Evolutionary conservation across 2,113 vertebrate species (phyloP), one percentile per base, ranked within the genome.

Genomic region (Pelvicachromis taeniatus): DNA sequence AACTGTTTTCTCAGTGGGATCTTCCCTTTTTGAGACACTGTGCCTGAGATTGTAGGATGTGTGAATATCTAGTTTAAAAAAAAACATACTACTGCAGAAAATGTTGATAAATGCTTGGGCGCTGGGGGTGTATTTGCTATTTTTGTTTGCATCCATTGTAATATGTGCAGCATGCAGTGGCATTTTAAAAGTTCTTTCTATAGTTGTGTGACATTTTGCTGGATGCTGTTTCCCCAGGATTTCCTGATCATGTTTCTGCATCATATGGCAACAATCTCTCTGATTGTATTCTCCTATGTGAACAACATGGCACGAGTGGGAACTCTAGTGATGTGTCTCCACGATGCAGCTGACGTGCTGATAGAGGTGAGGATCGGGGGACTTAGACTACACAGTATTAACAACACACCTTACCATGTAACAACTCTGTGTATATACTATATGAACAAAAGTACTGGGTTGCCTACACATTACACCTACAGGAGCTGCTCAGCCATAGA

Each of bases 291-390:
- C 94, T 99, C 99, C 40, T 99, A 99, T 8, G 95, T 99, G 89
- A 98, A 97, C 95, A 99, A 99, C 94, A 97, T 99, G 98, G 96
- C 95, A 68, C 97, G 98, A 86, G 97, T 97, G 81, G 99, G 98
- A 88, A 97, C 97, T 53, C 95, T 99, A 93, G 96, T 97, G 90
- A 95, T 99, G 81, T 98, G 98, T 92, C 97, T 99, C 89, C 98
- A 99, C 2, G 99, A 99, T 38, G 95, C 91, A 9, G 94, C 97
- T 1, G 98, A 99, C 73, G 91, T 97, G 89, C 90, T 99, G 84
- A 95, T 99, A 94, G 98, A 99, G 99, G 99, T 99, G 96, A 97
- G 96, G 29, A 77, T 5, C 42, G 3, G 17, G 26, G 12, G 50
- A 42, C 40, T 26, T 26, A 53, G 7, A 50, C 58, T n/a, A n/a